Percentiles rank a stretch among this genome's conserved stretches.
phyloP scores from a whole-genome alignment of 2,797 vertebrate genomes.

The Tangara arthus region DNA sequence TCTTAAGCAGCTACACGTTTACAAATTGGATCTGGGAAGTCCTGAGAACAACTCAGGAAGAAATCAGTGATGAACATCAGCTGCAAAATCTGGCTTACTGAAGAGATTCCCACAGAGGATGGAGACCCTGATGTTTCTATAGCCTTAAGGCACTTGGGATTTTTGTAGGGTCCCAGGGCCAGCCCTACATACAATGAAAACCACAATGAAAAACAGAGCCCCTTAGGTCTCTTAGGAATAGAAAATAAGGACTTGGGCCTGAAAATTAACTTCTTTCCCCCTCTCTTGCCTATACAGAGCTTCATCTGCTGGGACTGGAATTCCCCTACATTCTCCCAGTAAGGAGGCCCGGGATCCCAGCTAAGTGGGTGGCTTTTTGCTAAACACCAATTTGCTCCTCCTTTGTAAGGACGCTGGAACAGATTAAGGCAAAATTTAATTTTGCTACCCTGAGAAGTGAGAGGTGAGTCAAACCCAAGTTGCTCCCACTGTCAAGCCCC shows the following conservation, averaged over 20 bases:
- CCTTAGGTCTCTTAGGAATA: neutral
- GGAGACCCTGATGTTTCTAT: neutral
- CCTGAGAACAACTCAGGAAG: neutral
- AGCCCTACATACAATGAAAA: neutral
- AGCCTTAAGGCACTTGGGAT: neutral
- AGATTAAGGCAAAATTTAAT: neutral
- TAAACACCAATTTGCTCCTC: neutral
- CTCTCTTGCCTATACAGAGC: neutral
- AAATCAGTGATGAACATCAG: neutral
- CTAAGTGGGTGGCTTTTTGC: neutral
- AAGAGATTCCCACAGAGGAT: neutral
- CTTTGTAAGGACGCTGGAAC: neutral
- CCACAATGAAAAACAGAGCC: neutral
- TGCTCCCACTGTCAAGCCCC: neutral
- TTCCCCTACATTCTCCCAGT: neutral
- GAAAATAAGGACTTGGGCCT: neutral
- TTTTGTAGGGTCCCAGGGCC: neutral
- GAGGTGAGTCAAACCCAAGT: neutral
- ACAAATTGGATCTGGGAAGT: neutral
- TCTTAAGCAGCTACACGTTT: neutral
- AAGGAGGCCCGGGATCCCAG: neutral
- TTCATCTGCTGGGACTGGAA: neutral
- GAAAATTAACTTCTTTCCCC: neutral
- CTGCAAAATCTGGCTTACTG: neutral
- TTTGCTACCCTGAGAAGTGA: neutral